Conservation (phyloP, 1,140 invertebrate genomes). For the Drosophila watanabei region DNA sequence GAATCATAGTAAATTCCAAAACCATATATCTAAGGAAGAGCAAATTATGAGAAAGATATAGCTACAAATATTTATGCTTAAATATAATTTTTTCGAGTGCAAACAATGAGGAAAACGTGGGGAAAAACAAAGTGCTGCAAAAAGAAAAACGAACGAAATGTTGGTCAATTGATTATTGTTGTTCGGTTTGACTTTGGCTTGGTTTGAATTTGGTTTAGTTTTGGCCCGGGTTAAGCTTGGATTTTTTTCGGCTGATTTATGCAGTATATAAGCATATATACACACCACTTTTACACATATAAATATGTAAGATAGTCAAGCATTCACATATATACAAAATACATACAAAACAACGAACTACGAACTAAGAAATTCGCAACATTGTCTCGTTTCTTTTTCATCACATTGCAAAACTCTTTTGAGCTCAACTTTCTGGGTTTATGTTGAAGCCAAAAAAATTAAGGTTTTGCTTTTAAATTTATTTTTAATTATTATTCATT, state of each 20-base stretch:
- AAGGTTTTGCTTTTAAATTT: conserved; percentile 54
- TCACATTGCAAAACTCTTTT: conserved; percentile 49
- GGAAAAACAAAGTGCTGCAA: conserved; percentile 29
- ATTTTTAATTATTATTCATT: conserved; percentile 71
- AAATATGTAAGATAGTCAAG: background rate
- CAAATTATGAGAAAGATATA: background rate
- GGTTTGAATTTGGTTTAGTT: conserved; percentile 47
- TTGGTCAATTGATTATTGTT: conserved; percentile 53
- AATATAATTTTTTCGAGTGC: background rate
- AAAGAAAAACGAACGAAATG: conserved; percentile 36
- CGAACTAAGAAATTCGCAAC: conserved; percentile 59
- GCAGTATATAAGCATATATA: conserved; percentile 19
- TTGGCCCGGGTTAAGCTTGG: conserved; percentile 14
- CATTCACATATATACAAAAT: background rate
- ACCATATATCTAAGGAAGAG: background rate
- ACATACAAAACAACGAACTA: background rate
- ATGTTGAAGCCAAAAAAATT: conserved; percentile 43
- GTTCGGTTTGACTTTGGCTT: conserved; percentile 34
- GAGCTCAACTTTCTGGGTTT: conserved; percentile 34
- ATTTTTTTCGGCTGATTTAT: conserved; percentile 48
- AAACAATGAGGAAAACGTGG: background rate
- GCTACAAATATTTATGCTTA: background rate
- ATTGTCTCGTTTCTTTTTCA: conserved; percentile 52
- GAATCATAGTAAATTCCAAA: background rate
- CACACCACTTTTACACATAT: conserved; percentile 16